phyloP scores from a whole-genome alignment of 2,888 invertebrate species.

The Linyphia triangularis region DNA sequence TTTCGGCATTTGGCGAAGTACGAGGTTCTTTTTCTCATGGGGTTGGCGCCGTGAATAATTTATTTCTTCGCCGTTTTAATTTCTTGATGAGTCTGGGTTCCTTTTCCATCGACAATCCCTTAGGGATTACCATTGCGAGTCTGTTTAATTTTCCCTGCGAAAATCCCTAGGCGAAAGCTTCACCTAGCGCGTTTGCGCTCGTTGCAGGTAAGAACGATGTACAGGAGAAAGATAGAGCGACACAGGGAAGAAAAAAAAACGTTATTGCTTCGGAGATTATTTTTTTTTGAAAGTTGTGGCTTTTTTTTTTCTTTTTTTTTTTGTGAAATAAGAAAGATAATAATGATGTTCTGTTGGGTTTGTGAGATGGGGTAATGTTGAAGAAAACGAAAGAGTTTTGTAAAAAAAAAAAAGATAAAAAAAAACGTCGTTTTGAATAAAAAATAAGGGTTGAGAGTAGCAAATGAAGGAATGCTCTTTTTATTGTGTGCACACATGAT shows the following conservation, averaged over 20 bases:
- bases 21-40: background rate
- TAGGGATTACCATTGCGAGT: constrained; percentile 48
- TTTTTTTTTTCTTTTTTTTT: background rate
- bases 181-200: constrained; percentile 17
- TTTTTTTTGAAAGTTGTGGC: background rate
- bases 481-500: background rate
- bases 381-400: background rate
- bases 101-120: constrained; percentile 25
- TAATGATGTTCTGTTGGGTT: background rate
- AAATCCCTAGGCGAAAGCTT: constrained; percentile 57
- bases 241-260: background rate
- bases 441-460: background rate
- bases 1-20: constrained; percentile 32
- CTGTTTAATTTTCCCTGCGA: constrained; percentile 67
- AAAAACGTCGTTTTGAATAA: background rate
- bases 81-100: constrained; percentile 69
- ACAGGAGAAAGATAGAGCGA: background rate
- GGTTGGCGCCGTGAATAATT: constrained; percentile 62
- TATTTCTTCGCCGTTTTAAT: constrained; percentile 73
- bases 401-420: background rate
- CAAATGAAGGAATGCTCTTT: background rate
- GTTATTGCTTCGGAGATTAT: background rate
- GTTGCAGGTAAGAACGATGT: background rate
- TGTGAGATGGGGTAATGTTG: background rate
- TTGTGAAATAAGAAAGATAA: too few species aligned